phyloP scores from a whole-genome alignment of 92 coral and sea anemone genomes.

The Epizoanthus rinbou region DNA sequence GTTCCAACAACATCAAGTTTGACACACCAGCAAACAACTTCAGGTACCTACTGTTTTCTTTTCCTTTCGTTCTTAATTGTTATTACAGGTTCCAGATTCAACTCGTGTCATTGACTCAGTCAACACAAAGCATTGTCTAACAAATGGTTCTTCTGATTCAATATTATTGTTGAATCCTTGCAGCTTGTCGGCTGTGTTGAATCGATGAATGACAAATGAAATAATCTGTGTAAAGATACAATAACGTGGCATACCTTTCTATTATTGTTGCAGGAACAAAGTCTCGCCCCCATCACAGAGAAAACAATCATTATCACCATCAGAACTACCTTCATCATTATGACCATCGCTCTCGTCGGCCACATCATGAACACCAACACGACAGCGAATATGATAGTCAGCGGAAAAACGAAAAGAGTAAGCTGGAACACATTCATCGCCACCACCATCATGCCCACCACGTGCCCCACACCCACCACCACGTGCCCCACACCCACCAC shows the following conservation, averaged over 20 bases:
- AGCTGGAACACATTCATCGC: background rate
- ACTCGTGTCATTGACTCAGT: too few relatives aligned
- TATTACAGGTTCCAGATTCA: too few relatives aligned
- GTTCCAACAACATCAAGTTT: background rate
- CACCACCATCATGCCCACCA: slow-evolving; percentile 13
- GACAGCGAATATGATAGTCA: background rate
- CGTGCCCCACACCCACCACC: slow-evolving; percentile 5
- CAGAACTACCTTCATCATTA: slow-evolving; percentile 6
- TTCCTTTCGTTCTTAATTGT: too few relatives aligned
- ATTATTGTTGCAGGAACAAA: background rate
- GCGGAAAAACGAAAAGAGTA: background rate
- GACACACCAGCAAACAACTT: background rate
- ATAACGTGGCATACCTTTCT: background rate
- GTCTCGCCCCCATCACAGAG: slow-evolving; percentile 4
- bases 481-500: slow-evolving; percentile 13
- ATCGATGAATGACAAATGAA: too few relatives aligned
- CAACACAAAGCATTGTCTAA: background rate
- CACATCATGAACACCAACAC: slow-evolving; percentile 40
- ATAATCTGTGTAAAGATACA: background rate
- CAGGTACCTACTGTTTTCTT: background rate
- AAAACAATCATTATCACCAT: slow-evolving; percentile 20
- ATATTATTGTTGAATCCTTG: background rate
- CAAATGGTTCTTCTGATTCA: slow-evolving; percentile 1
- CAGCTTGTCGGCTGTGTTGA: too few relatives aligned
- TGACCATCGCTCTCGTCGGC: slow-evolving; percentile 17